Base-by-base conservation (phyloP, 2,888 invertebrate species). In the Acleris cristana region DNA sequence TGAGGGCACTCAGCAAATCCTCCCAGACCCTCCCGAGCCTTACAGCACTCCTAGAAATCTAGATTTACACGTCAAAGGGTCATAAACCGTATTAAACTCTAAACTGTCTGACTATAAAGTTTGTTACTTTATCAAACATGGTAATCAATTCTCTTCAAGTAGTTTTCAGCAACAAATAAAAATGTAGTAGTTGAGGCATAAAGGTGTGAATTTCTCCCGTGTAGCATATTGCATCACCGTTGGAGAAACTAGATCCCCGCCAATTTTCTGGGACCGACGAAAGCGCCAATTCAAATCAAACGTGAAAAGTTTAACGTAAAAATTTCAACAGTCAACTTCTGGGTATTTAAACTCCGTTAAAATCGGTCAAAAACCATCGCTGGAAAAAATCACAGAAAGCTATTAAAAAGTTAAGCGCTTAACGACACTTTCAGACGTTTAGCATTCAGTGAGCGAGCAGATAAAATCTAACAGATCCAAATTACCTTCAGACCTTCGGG, bases 401-500 rank as follows among this genome's bases (percentile, higher is more conserved):
- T 55, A 66, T 66, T 66, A 61, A 52, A 65, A 65, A 65, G 65
- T 65, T 65, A 45, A 57, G 53, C 8, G 19, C 54, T 19, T 60
- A 56, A 61, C 56, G 65, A 56, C 55, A 55, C 26, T 65, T 61
- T 60, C 4, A 19, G 60, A 56, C 59, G 59, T 49, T 65, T 56
- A 61, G 44, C 21, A 61, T 66, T 66, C 65, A 61, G 61, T 2
- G 10, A 23, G 45, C 59, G 65, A 2, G 19, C 18, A 12, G 65
- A 66, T 66, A 66, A 21, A 55, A 66, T 66, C 65, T 66, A 61
- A 66, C 65, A 51, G 55, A 18, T 51, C 55, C 55, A 65, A 65
- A 60, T 60, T 60, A 49, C 55, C 34, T 26, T 34, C 18, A 49
- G 60, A 14, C 64, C 44, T 56, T 45, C 18, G 30, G 48, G 53